Conservation (phyloP, 2,113 vertebrate genomes). For the Cricetomys ansorgei region DNA sequence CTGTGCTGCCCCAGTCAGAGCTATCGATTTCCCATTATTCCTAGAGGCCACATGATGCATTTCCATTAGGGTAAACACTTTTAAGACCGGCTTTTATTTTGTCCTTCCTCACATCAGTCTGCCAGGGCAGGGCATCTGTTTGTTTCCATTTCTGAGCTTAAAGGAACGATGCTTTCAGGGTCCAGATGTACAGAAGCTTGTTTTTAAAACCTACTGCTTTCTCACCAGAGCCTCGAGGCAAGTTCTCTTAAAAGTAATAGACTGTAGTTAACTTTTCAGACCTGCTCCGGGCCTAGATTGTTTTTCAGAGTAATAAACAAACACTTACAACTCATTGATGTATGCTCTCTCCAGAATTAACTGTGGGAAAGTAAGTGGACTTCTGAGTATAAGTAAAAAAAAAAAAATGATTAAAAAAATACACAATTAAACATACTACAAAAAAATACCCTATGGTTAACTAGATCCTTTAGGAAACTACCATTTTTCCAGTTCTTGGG, state of each 20-base stretch:
- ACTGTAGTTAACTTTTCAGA: slow-evolving; percentile 32
- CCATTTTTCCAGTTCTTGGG: neutral
- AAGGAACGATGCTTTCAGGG: slow-evolving; percentile 33
- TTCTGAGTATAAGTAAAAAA: slow-evolving; percentile 33
- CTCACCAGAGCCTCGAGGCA: slow-evolving; percentile 1
- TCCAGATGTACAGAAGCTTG: slow-evolving; percentile 39
- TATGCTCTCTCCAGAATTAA: slow-evolving; percentile 32
- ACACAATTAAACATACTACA: neutral
- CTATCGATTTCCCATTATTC: slow-evolving; percentile 72
- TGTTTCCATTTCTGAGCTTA: slow-evolving; percentile 13
- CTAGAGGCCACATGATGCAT: slow-evolving; percentile 54
- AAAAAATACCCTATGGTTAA: neutral
- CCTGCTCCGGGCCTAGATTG: slow-evolving; percentile 17
- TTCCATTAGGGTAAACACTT: slow-evolving; percentile 67
- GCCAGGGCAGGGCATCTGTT: slow-evolving; percentile 44
- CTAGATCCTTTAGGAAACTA: neutral
- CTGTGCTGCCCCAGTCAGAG: slow-evolving; percentile 11
- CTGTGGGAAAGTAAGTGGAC: neutral
- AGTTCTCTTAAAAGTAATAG: slow-evolving; percentile 57
- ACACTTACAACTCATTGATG: neutral
- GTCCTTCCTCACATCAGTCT: slow-evolving; percentile 70
- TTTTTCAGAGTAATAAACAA: neutral
- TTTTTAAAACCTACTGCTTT: neutral
- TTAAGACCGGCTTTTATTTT: slow-evolving; percentile 25
- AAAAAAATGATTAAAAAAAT: slow-evolving; percentile 27